These are phyloP conservation scores for Esperia sulphurella DNA, from an alignment of 2,888 invertebrate species.

Conservation along the genomic window DNA sequence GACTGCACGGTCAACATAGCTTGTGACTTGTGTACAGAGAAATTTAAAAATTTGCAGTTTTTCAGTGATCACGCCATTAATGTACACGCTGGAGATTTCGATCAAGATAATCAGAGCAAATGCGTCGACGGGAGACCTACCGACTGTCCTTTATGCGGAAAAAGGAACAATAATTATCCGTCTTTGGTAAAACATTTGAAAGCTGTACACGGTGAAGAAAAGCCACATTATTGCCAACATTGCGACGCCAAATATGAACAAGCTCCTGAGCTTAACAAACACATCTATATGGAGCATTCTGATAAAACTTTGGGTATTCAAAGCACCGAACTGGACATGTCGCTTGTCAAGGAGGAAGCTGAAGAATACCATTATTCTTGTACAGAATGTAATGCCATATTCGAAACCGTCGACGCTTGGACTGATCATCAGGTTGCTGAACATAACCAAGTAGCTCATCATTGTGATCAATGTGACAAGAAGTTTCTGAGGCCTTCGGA, in stretches of 20 bases:
- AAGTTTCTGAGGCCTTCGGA: conserved; percentile 80
- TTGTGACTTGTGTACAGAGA: conserved; percentile 72
- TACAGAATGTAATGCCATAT: conserved; percentile 80
- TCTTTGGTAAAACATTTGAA: conserved; percentile 80
- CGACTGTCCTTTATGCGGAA: conserved; percentile 77
- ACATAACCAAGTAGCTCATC: conserved; percentile 74
- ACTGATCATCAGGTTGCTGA: conserved; percentile 77
- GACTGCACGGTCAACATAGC: conserved; percentile 80
- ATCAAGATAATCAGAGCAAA: conserved; percentile 57
- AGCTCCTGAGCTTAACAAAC: conserved; percentile 77
- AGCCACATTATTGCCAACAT: conserved; percentile 78
- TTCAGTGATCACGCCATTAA: conserved; percentile 72
- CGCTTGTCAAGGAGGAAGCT: conserved; percentile 69
- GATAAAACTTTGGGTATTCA: conserved; percentile 55
- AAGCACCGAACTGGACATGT: conserved; percentile 55
- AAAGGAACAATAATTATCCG: conserved; percentile 75
- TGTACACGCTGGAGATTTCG: conserved; percentile 64
- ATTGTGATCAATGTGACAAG: conserved; percentile 82
- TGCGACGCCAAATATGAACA: conserved; percentile 79
- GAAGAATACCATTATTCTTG: conserved; percentile 80
- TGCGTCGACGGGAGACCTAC: conserved; percentile 70
- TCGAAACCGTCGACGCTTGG: conserved; percentile 77
- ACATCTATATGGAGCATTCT: conserved; percentile 79
- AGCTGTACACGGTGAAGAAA: conserved; percentile 67
- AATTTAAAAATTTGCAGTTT: conserved; percentile 65